Conservation (phyloP, 92 coral and sea anemone genomes). For the Micromussa lordhowensis region DNA sequence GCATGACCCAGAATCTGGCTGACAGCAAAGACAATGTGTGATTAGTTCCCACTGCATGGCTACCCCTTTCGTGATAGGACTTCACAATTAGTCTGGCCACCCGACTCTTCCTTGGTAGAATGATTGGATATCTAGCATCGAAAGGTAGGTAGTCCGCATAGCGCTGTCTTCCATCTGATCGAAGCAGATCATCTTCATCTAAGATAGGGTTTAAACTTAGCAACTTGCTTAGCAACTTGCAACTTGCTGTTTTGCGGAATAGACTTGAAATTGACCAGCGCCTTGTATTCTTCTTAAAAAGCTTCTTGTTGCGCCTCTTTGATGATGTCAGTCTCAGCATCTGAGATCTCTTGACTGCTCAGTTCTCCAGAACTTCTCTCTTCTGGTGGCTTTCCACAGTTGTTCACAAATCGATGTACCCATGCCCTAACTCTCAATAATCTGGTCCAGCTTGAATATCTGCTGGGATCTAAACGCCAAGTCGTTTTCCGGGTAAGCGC, state of each 20-base stretch:
- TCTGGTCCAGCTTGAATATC: conserved; percentile 30
- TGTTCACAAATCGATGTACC: conserved; percentile 44
- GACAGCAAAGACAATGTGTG: no score
- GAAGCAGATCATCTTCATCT: no score
- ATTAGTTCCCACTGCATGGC: conserved; percentile 66
- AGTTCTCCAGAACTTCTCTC: no score
- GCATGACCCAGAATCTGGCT: no score
- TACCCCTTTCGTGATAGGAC: conserved; percentile 52
- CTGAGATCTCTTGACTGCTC: neutral
- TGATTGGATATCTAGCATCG: no score
- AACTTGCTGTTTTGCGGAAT: neutral
- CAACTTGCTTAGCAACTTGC: no score
- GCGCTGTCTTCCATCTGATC: conserved; percentile 54
- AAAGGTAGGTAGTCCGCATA: conserved; percentile 58
- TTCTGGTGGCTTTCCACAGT: neutral
- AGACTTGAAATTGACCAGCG: no score
- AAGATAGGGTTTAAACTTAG: conserved; percentile 3
- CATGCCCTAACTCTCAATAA: conserved; percentile 37
- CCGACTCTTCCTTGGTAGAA: conserved; percentile 61
- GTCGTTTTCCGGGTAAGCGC: no score
- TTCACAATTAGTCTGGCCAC: conserved; percentile 69
- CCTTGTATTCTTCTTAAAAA: no score
- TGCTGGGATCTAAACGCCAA: no score
- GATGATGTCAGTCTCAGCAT: neutral
- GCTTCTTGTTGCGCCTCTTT: no score